Conservation (phyloP, 92 coral and sea anemone genomes). For the Paragorgia papillata region DNA sequence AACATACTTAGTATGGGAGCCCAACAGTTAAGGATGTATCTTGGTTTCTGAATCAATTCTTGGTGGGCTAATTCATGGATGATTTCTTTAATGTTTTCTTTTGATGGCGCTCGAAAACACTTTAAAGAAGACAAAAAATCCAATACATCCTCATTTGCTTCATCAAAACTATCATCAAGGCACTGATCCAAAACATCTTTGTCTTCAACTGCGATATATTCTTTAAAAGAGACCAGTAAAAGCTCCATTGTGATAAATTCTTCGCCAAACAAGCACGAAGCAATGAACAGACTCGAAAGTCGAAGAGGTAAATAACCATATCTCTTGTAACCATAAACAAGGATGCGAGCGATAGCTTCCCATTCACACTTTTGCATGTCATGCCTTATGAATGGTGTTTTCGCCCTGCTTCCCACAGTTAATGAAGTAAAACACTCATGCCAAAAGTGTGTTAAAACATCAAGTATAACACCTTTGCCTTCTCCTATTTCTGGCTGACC, state of each 20-base stretch:
- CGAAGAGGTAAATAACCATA: slow-evolving; percentile 31
- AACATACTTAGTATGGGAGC: slow-evolving; percentile 46
- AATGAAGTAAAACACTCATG: slow-evolving; percentile 45
- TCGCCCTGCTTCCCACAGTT: slow-evolving; percentile 44
- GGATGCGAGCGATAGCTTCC: too few species aligned
- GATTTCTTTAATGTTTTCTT: slow-evolving; percentile 51
- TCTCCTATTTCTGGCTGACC: slow-evolving; percentile 37
- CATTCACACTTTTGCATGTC: too few species aligned
- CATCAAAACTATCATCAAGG: slow-evolving; percentile 10
- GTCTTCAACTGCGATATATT: slow-evolving; percentile 52
- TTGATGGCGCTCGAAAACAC: slow-evolving; percentile 48
- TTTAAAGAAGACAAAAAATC: slow-evolving; percentile 18
- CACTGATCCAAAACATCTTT: slow-evolving; percentile 43
- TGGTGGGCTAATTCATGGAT: slow-evolving; percentile 66
- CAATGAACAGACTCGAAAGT: slow-evolving; percentile 34
- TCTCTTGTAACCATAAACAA: too few species aligned
- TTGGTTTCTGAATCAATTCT: slow-evolving; percentile 64
- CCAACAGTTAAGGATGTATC: slow-evolving; percentile 67
- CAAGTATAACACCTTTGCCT: slow-evolving; percentile 46
- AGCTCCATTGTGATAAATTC: slow-evolving; percentile 25
- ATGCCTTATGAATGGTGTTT: slow-evolving; percentile 49
- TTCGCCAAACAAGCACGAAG: slow-evolving; percentile 41
- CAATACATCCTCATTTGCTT: too few species aligned
- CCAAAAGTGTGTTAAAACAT: slow-evolving; percentile 49
- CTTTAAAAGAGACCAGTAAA: slow-evolving; percentile 28